Percentiles rank a stretch among this genome's conserved stretches.
These are phyloP conservation scores for Suillia variegata DNA, from an alignment of 2,888 invertebrate genomes.

Conservation along the genomic window DNA sequence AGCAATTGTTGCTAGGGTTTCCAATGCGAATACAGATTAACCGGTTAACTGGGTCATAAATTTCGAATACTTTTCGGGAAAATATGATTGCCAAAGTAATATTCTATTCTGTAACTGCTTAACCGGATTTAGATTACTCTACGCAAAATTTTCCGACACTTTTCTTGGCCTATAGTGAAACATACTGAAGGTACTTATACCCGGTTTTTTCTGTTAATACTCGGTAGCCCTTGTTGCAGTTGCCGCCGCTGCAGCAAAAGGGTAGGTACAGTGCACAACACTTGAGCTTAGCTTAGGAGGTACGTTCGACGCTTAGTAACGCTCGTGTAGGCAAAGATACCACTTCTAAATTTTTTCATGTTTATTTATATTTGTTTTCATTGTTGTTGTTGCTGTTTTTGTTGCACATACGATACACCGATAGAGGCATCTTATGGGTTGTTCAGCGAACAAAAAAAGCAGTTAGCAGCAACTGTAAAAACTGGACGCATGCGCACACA, in stretches of 20 bases:
- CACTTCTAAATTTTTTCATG: not conserved
- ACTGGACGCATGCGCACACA: slow-evolving; percentile 57
- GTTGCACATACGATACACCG: slow-evolving; percentile 37
- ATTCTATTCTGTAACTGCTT: no score
- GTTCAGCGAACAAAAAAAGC: slow-evolving; percentile 40
- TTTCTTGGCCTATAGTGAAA: no score
- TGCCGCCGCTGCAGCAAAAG: not conserved
- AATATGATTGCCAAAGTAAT: no score
- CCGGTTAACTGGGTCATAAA: no score
- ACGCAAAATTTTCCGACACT: no score
- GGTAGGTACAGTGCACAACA: not conserved
- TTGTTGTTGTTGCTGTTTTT: slow-evolving; percentile 29
- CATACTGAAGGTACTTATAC: no score
- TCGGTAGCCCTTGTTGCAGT: no score
- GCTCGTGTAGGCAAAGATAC: slow-evolving; percentile 14
- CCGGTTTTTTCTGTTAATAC: no score
- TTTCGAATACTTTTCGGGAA: no score
- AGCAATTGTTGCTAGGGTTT: no score
- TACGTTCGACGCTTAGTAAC: slow-evolving; percentile 10
- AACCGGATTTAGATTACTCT: no score
- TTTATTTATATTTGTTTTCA: not conserved
- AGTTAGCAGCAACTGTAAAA: slow-evolving; percentile 57
- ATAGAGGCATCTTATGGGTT: not conserved
- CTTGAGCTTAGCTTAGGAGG: not conserved
- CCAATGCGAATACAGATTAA: no score